Percentiles rank a stretch among this genome's conserved stretches.
These are phyloP conservation scores for Heteromurus nitidus DNA, from an alignment of 2,888 invertebrate species.

Conservation along the genomic window DNA sequence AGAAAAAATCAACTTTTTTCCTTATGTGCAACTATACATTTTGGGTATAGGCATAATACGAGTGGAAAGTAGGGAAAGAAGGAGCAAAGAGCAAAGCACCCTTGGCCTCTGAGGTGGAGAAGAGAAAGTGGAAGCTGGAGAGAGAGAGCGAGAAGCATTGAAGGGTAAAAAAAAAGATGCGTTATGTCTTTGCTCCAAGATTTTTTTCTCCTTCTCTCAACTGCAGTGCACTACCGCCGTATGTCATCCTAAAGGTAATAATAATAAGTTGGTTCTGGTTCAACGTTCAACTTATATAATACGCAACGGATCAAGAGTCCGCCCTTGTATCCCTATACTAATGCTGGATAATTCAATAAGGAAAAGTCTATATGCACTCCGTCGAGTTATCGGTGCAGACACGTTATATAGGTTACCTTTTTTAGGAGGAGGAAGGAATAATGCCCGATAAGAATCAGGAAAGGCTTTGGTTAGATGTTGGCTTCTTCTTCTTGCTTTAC, in stretches of 20 bases:
- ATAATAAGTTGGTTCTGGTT: conserved; percentile 23
- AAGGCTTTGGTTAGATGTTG: conserved; percentile 8
- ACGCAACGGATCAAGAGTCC: neutral
- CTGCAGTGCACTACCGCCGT: conserved; percentile 19
- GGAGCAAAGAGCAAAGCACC: conserved; percentile 36
- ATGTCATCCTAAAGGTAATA: conserved; percentile 23
- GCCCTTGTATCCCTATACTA: neutral
- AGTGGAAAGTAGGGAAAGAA: neutral
- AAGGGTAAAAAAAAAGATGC: conserved; percentile 33
- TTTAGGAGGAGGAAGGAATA: no score
- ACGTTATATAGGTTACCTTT: no score
- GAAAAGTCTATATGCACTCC: neutral
- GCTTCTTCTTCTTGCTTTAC: no score
- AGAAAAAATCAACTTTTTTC: conserved; percentile 17
- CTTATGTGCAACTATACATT: neutral
- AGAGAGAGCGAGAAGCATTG: conserved; percentile 3
- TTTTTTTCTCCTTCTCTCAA: neutral
- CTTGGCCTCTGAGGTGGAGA: conserved; percentile 33
- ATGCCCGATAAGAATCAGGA: conserved; percentile 11
- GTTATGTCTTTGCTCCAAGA: conserved; percentile 16
- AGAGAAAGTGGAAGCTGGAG: neutral
- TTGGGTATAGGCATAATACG: neutral
- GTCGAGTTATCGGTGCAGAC: neutral
- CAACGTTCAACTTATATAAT: neutral
- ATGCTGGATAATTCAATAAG: conserved; percentile 13